Evolutionary conservation across 2,888 invertebrate species (phyloP).

Genomic region (Cryptocephalus moraei): DNA sequence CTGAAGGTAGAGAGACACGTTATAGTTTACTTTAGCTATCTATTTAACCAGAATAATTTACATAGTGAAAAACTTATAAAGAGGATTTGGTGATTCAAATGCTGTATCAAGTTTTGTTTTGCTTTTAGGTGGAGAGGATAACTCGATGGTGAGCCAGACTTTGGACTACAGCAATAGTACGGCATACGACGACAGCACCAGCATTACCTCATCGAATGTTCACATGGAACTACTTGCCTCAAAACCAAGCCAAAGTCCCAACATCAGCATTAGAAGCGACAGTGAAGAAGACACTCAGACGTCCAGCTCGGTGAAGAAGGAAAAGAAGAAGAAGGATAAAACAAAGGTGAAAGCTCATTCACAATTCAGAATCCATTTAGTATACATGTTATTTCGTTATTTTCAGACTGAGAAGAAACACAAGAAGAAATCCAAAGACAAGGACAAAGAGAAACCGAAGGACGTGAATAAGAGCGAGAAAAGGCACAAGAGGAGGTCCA

Average conservation of each 20-base stretch:
- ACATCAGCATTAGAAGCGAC: constrained; percentile 32
- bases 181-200: constrained; percentile 43
- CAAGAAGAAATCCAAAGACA: constrained; percentile 42
- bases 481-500: constrained; percentile 39
- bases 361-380: not conserved
- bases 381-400: not conserved
- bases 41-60: not conserved
- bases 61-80: not conserved
- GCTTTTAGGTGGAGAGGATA: constrained; percentile 37
- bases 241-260: constrained; percentile 45
- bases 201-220: constrained; percentile 45
- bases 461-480: constrained; percentile 33
- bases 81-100: too few relatives aligned
- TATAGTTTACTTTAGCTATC: not conserved
- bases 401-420: constrained; percentile 30
- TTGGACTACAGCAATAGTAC: constrained; percentile 43
- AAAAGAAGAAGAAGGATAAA: constrained; percentile 32
- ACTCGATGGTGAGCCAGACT: constrained; percentile 37
- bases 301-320: constrained; percentile 28
- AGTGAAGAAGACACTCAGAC: constrained; percentile 31
- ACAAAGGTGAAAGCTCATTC: constrained; percentile 33
- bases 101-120: too few relatives aligned
- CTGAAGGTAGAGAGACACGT: constrained; percentile 49
- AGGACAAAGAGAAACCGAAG: constrained; percentile 46
- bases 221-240: constrained; percentile 44